phyloP scores from a whole-genome alignment of 2,888 invertebrate genomes.

The Tryphoninae sp. region DNA sequence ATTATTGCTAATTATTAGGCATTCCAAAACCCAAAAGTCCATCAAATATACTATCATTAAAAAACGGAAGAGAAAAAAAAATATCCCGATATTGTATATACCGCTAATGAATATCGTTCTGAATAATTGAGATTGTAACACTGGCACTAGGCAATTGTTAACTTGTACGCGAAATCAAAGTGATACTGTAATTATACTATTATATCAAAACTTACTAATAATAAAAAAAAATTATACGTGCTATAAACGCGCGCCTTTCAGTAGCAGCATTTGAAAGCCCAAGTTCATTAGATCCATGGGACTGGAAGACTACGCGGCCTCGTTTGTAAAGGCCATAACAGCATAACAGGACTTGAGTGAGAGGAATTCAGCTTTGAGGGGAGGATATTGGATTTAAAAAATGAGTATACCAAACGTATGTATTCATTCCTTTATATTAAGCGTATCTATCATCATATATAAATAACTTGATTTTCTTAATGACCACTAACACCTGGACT shows the following conservation, averaged over 20 bases:
- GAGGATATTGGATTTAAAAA: conserved; percentile 14
- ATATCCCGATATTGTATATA: conserved; percentile 77
- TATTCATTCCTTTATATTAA: conserved; percentile 60
- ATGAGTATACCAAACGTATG: conserved; percentile 25
- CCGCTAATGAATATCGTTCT: conserved; percentile 76
- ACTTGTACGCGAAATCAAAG: conserved; percentile 69
- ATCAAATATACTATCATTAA: conserved; percentile 74
- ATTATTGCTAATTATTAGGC: conserved; percentile 77
- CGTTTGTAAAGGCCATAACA: conserved; percentile 13
- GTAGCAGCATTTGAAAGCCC: conserved; percentile 6
- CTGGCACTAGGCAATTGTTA: conserved; percentile 68
- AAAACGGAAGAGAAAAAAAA: conserved; percentile 63
- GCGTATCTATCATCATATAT: conserved; percentile 50
- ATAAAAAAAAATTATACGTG: conserved; percentile 38
- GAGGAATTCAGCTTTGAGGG: conserved; percentile 1
- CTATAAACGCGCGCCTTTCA: conserved; percentile 25
- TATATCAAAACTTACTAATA: conserved; percentile 61
- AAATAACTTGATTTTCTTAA: conserved; percentile 56
- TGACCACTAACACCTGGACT: conserved; percentile 37
- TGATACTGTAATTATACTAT: conserved; percentile 69
- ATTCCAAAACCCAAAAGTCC: conserved; percentile 78
- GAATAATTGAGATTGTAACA: conserved; percentile 75
- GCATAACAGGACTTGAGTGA: neutral
- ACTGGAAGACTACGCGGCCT: neutral
- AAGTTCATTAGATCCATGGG: neutral